phyloP scores from a whole-genome alignment of 1,140 invertebrate genomes.

The Andrena cerasifolii region DNA sequence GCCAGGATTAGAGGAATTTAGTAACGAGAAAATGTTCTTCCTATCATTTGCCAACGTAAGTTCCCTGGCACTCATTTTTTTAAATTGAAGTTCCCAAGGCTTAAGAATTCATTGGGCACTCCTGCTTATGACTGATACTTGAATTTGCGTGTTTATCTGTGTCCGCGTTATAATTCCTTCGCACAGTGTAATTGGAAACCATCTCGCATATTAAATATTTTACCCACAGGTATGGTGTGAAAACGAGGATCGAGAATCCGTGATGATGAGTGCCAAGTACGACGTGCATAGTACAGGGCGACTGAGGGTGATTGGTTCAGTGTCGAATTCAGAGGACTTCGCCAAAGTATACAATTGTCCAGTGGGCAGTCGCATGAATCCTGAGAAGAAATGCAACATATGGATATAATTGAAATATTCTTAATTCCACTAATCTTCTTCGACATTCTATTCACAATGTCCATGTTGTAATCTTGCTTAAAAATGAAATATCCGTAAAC shows the following conservation, averaged over 20 bases:
- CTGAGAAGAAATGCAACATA: slow-evolving; percentile 56
- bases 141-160: too few relatives aligned
- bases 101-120: not conserved
- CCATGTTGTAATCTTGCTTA: not conserved
- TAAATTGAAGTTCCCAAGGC: not conserved
- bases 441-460: not conserved
- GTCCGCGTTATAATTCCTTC: too few relatives aligned
- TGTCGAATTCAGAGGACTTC: slow-evolving; percentile 51
- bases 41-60: slow-evolving; percentile 49
- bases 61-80: not conserved
- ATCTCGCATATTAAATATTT: not conserved
- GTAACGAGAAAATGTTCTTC: slow-evolving; percentile 54
- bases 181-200: too few relatives aligned
- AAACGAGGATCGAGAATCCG: not conserved
- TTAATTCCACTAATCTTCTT: not conserved
- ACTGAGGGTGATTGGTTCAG: slow-evolving; percentile 46
- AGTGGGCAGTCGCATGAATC: slow-evolving; percentile 53
- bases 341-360: slow-evolving; percentile 49
- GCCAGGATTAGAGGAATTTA: slow-evolving; percentile 38
- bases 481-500: not conserved
- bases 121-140: too few relatives aligned
- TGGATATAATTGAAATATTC: slow-evolving; percentile 30
- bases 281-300: slow-evolving; percentile 46
- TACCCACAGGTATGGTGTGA: slow-evolving; percentile 54
- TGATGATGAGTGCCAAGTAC: fast-evolving